Evolutionary conservation across 2,797 vertebrate species (phyloP).

Genomic region (Danio aesculapii): DNA sequence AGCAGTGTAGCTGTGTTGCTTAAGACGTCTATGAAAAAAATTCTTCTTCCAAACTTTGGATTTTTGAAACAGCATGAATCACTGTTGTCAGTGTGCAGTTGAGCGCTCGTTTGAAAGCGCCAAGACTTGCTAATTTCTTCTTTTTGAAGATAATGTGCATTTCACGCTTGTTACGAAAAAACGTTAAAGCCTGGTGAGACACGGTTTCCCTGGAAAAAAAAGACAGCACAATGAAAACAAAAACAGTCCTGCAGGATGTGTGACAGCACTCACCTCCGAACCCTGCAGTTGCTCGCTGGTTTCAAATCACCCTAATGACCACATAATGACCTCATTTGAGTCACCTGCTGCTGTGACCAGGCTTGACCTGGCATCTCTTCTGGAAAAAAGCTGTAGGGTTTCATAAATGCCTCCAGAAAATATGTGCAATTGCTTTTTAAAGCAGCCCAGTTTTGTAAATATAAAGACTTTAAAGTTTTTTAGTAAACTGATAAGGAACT

Average conservation of each 20-base stretch:
- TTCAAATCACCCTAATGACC: slow-evolving; percentile 77
- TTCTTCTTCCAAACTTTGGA: slow-evolving; percentile 27
- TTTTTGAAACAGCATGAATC: slow-evolving; percentile 37
- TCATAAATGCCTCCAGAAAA: slow-evolving; percentile 66
- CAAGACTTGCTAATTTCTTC: slow-evolving; percentile 19
- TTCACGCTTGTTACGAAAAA: slow-evolving; percentile 49
- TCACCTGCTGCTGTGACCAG: slow-evolving; percentile 84
- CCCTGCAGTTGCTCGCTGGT: slow-evolving; percentile 79
- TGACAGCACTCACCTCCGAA: slow-evolving; percentile 77
- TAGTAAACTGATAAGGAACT: slow-evolving; percentile 52
- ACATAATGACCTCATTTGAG: slow-evolving; percentile 75
- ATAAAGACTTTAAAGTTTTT: slow-evolving; percentile 39
- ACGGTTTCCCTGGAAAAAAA: slow-evolving; percentile 43
- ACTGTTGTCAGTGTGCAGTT: background rate
- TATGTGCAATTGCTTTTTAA: slow-evolving; percentile 59
- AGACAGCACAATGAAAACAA: slow-evolving; percentile 42
- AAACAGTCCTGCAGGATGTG: slow-evolving; percentile 64
- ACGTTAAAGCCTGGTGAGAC: slow-evolving; percentile 44
- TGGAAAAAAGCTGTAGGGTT: slow-evolving; percentile 79
- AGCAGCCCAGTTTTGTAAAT: slow-evolving; percentile 21
- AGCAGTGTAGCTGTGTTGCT: slow-evolving; percentile 28
- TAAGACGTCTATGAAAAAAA: slow-evolving; percentile 42
- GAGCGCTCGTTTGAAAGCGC: background rate
- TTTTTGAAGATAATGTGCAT: slow-evolving; percentile 54
- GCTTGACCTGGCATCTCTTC: slow-evolving; percentile 77